Conservation (phyloP, 2,888 invertebrate species). For the Hypena proboscidalis region DNA sequence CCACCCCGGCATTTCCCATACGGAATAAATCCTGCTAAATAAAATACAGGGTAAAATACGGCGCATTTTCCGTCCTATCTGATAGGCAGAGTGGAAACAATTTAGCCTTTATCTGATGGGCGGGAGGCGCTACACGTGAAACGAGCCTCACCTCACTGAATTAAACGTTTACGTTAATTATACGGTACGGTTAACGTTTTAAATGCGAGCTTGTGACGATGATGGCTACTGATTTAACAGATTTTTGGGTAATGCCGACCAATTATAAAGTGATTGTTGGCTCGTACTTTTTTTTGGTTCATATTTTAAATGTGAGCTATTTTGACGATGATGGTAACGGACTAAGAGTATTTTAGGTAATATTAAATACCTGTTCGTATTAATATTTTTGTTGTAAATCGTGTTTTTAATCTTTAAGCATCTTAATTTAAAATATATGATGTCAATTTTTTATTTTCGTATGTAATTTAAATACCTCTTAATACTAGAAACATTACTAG, state of each 20-base stretch:
- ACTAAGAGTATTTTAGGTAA: no score
- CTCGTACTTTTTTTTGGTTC: background rate
- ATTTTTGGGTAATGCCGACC: constrained; percentile 21
- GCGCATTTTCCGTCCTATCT: constrained; percentile 62
- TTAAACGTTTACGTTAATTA: constrained; percentile 54
- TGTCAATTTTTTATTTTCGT: no score
- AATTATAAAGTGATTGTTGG: constrained; percentile 2
- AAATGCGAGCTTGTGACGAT: constrained; percentile 34
- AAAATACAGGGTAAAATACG: constrained; percentile 31
- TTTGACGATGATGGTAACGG: no score
- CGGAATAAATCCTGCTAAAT: constrained; percentile 14
- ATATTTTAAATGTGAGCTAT: no score
- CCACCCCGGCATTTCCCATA: background rate
- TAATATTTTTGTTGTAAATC: no score
- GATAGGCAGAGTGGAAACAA: constrained; percentile 80
- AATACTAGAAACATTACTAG: no score
- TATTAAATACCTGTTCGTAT: no score
- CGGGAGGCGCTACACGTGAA: constrained; percentile 49
- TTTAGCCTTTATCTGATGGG: constrained; percentile 79
- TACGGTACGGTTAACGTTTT: constrained; percentile 45
- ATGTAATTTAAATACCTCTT: no score
- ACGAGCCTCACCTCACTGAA: constrained; percentile 48
- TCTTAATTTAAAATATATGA: no score
- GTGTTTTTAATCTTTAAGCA: no score
- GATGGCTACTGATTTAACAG: constrained; percentile 27